A percentile compares a stretch with the other conserved stretches of the same genome.
Conservation (phyloP, 2,888 invertebrate species). For the Trissolcus japonicus region DNA sequence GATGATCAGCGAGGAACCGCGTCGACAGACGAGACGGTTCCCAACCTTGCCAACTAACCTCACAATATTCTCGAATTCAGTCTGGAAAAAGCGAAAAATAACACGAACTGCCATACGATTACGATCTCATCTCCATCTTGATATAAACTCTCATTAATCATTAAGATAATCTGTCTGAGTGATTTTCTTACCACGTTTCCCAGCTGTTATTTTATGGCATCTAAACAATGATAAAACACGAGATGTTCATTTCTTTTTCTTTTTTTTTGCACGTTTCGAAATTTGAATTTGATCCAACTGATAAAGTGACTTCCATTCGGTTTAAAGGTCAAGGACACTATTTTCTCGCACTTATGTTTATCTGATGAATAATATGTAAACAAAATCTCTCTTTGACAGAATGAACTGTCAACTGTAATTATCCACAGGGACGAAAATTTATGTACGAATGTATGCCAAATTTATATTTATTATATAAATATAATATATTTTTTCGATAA, state of each 20-base stretch:
- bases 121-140: conserved; percentile 10
- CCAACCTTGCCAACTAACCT: conserved; percentile 1
- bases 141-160: conserved; percentile 15
- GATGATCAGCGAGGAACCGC: conserved; percentile 42
- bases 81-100: not conserved
- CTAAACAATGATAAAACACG: not conserved
- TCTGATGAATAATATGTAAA: no score
- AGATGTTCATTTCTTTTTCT: not conserved
- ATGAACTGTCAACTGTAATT: no score
- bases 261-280: no score
- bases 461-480: no score
- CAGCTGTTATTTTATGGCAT: not conserved
- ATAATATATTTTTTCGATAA: no score
- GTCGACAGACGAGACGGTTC: conserved; percentile 6
- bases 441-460: no score
- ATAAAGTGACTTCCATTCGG: no score
- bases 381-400: no score
- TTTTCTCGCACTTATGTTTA: no score
- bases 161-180: conserved; percentile 17
- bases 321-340: no score
- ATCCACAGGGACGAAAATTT: no score
- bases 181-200: not conserved
- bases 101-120: not conserved
- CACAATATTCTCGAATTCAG: conserved; percentile 6
- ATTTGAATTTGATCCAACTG: no score